Evolutionary conservation across 2,888 invertebrate genomes (phyloP), one percentile per base, ranked within the genome.

Genomic region (Yponomeuta evonymella): DNA sequence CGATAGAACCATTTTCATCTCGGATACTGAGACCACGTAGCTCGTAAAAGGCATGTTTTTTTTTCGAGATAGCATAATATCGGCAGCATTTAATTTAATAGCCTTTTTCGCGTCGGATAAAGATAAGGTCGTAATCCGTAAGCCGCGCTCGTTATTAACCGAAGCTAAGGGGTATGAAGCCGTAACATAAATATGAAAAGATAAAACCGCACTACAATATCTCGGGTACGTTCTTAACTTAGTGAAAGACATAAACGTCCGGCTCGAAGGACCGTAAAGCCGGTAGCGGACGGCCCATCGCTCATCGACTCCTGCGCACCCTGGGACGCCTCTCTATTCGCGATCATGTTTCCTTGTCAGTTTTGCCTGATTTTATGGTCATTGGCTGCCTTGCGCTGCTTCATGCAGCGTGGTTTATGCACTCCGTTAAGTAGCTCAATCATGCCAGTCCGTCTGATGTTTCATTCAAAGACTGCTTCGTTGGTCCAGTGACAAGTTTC

Each of bases 231-330:
- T 12, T 15, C 51, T 67, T 67, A 67, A 67, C 67, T 48, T n/a
- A 67, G 48, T 67, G 36, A 66, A 72, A 73, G 51, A 58, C 70
- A 71, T 70, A 71, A 71, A 73, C 70, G 58, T 72, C 71, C 69
- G 72, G 48, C 48, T 70, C 15, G 71, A 69, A 69, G 71, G 71
- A 74, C 73, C 78, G 81, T 81, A 79, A 82, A 81, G 78, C 79
- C 83, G 76, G 81, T 83, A 82, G 82, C 71, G 48, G 72, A 30
- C 72, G 75, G 76, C 77, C 23, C 76, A 78, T 81, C 80, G 77
- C 77, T 83, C 83, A 83, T 81, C 79, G 77, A 73, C 74, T 77
- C 11, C 30, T 29, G 11, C 33, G 30, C 65, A 65, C 9, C 30
- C 11, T 65, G 51, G 15, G 51, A 58, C 51, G 51, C 51, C 15